Evolutionary conservation across 2,888 invertebrate genomes (phyloP).

Genomic region (Acleris literana): DNA sequence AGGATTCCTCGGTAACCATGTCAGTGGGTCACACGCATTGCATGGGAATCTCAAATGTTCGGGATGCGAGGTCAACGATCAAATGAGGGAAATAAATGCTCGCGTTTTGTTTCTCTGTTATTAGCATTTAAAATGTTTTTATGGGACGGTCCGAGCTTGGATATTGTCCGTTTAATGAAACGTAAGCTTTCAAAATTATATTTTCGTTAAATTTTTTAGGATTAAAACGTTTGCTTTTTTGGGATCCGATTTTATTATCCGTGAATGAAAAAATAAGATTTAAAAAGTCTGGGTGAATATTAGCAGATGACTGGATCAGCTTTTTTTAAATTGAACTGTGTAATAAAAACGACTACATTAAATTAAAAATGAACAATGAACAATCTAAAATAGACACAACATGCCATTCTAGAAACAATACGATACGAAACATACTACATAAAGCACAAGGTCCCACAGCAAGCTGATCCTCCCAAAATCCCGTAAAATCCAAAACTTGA

Average conservation of each 20-base stretch:
- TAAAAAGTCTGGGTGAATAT: too few relatives aligned
- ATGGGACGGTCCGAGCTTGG: conserved; percentile 7
- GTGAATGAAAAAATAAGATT: too few relatives aligned
- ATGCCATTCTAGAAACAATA: too few relatives aligned
- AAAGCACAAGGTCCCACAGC: neutral
- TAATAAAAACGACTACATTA: too few relatives aligned
- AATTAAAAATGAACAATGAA: too few relatives aligned
- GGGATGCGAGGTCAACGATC: conserved; percentile 25
- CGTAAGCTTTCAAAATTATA: conserved; percentile 12
- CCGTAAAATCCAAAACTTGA: conserved; percentile 10
- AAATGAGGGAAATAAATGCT: conserved; percentile 1
- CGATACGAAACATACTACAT: too few relatives aligned
- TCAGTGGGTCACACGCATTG: conserved; percentile 54
- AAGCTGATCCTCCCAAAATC: conserved; percentile 1
- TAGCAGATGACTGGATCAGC: too few relatives aligned
- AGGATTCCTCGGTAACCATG: conserved; percentile 34
- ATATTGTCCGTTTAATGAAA: conserved; percentile 20
- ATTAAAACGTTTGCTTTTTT: conserved; percentile 3
- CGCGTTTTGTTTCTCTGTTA: conserved; percentile 15
- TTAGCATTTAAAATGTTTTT: conserved; percentile 30
- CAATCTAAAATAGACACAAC: too few relatives aligned
- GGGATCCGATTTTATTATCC: too few relatives aligned
- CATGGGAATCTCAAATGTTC: conserved; percentile 39
- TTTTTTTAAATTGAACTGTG: too few relatives aligned
- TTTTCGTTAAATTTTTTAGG: neutral